Conservation (phyloP, 2,113 vertebrate genomes). For the Myiozetetes cayanensis region DNA sequence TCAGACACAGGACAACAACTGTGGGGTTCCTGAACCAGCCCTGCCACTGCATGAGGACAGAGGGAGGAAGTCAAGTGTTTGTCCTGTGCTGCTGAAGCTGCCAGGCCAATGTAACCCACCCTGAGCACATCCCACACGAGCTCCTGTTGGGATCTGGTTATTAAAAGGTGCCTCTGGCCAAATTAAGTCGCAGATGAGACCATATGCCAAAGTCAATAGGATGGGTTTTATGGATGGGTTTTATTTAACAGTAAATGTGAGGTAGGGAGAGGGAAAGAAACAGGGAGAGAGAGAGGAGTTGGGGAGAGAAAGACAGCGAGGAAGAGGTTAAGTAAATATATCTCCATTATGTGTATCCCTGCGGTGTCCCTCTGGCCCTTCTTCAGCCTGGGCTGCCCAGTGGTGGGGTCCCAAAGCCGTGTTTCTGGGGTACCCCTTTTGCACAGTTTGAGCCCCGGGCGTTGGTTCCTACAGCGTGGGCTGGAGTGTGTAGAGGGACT, state of each 20-base stretch:
- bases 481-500: neutral
- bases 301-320: neutral
- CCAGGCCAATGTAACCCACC: rapidly evolving
- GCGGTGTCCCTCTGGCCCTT: neutral
- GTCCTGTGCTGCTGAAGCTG: neutral
- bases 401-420: neutral
- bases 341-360: neutral
- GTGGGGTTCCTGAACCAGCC: neutral
- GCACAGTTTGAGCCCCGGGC: too few species aligned
- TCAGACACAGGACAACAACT: neutral
- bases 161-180: neutral
- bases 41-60: rapidly evolving
- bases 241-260: neutral
- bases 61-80: neutral
- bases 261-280: neutral
- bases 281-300: neutral
- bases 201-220: neutral
- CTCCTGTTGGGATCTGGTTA: neutral
- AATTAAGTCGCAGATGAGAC: neutral
- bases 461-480: neutral
- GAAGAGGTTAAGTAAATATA: neutral
- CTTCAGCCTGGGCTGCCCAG: neutral
- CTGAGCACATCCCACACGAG: rapidly evolving
- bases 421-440: neutral
- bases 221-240: too few species aligned